These are phyloP conservation scores for Stratiomys singularior DNA, from an alignment of 2,888 invertebrate species.

Conservation along the genomic window DNA sequence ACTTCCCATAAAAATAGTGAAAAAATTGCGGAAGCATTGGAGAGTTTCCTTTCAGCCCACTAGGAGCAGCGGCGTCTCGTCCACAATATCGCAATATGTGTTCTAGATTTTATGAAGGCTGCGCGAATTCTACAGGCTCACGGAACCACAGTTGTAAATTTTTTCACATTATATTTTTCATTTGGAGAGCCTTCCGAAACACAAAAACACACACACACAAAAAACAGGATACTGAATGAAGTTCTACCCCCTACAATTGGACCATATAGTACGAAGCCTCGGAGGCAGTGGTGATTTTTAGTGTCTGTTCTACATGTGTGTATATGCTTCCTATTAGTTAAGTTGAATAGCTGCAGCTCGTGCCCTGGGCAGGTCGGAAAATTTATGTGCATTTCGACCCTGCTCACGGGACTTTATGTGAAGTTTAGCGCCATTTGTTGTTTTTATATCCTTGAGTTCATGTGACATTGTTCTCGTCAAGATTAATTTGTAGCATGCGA, in stretches of 20 bases:
- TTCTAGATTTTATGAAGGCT: neutral
- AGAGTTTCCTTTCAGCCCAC: neutral
- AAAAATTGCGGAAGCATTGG: neutral
- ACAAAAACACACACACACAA: no score
- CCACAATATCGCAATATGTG: neutral
- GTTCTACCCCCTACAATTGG: neutral
- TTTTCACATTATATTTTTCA: slow-evolving; percentile 1
- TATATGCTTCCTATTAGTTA: neutral
- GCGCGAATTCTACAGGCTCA: neutral
- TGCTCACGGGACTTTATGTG: neutral
- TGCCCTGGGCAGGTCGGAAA: neutral
- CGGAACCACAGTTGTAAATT: neutral
- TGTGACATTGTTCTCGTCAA: neutral
- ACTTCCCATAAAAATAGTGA: slow-evolving; percentile 31
- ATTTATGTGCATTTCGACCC: slow-evolving; percentile 12
- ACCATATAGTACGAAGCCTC: neutral
- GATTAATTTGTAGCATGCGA: no score
- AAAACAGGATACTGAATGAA: neutral
- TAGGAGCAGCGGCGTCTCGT: neutral
- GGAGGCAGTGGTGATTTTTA: slow-evolving; percentile 1
- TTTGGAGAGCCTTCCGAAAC: neutral
- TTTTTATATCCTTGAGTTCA: neutral
- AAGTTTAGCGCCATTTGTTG: slow-evolving; percentile 1
- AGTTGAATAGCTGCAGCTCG: neutral
- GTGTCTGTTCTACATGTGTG: neutral